Conservation (phyloP, 2,888 invertebrate species). For the Stenodema calcarata region DNA sequence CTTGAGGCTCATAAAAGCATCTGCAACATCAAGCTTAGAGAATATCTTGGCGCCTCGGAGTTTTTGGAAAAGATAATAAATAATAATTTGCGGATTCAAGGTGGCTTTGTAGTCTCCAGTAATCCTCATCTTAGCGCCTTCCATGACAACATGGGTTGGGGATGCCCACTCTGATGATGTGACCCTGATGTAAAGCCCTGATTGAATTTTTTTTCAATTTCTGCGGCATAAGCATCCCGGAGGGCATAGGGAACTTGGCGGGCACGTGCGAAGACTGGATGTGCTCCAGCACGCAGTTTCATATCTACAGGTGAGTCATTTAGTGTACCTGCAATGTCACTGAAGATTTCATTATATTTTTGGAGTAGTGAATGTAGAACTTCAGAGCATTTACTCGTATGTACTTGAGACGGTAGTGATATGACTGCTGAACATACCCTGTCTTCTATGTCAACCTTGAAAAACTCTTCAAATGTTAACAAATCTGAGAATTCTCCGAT, state of each 20-base stretch:
- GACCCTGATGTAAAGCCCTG: slow-evolving; percentile 55
- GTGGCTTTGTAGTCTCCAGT: slow-evolving; percentile 37
- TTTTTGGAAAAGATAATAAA: slow-evolving; percentile 23
- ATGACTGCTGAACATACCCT: neutral
- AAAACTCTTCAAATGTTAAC: neutral
- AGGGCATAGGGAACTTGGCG: slow-evolving; percentile 19
- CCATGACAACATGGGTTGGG: slow-evolving; percentile 51
- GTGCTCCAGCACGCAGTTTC: neutral
- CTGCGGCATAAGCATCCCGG: neutral
- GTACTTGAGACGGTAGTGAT: neutral
- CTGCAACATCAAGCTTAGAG: slow-evolving; percentile 23
- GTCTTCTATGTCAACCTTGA: neutral
- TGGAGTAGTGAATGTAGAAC: neutral
- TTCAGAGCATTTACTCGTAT: neutral
- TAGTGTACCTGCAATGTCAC: slow-evolving; percentile 26
- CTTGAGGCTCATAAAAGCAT: slow-evolving; percentile 23
- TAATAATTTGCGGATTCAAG: slow-evolving; percentile 8
- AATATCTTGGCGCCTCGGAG: slow-evolving; percentile 38
- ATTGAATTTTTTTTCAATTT: slow-evolving; percentile 38
- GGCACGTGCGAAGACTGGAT: slow-evolving; percentile 4
- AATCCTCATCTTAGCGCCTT: slow-evolving; percentile 46
- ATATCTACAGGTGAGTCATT: neutral
- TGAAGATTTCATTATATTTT: slow-evolving; percentile 8
- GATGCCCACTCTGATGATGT: slow-evolving; percentile 51
- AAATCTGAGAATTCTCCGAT: slow-evolving; percentile 16